Percentiles rank a stretch among this genome's conserved stretches.
phyloP scores from a whole-genome alignment of 2,113 vertebrate species.

The Hucho hucho region DNA sequence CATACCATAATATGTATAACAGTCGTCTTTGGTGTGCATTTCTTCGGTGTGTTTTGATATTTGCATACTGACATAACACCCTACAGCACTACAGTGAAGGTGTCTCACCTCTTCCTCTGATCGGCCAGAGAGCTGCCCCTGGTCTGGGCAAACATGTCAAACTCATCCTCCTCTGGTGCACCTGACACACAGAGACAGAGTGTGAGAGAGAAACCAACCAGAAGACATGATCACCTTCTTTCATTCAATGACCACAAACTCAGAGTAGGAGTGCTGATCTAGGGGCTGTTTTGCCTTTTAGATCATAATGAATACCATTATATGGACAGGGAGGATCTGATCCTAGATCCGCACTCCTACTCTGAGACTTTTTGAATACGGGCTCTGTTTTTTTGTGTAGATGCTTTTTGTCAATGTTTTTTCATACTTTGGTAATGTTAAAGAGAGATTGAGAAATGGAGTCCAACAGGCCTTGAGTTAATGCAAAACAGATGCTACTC shows the following conservation, averaged over 20 bases:
- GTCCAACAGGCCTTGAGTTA: neutral
- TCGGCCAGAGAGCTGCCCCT: slow-evolving; percentile 91
- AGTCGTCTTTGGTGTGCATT: neutral
- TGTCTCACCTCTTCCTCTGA: slow-evolving; percentile 85
- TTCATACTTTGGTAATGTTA: neutral
- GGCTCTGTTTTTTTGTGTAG: too few relatives aligned
- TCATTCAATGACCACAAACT: too few relatives aligned
- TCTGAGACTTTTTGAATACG: too few relatives aligned
- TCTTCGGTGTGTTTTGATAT: neutral
- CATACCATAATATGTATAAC: neutral
- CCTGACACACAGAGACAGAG: neutral
- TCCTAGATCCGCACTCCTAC: too few relatives aligned
- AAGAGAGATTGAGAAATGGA: neutral
- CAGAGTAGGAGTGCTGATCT: too few relatives aligned
- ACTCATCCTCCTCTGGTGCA: slow-evolving; percentile 82
- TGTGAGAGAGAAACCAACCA: slow-evolving; percentile 1
- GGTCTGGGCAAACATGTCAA: slow-evolving; percentile 98
- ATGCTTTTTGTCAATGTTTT: too few relatives aligned
- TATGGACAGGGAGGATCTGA: too few relatives aligned
- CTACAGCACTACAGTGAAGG: neutral
- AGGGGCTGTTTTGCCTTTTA: too few relatives aligned
- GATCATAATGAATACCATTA: too few relatives aligned
- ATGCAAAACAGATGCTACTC: slow-evolving; percentile 34
- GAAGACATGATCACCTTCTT: too few relatives aligned
- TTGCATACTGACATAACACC: neutral